A percentile compares a stretch with the other conserved stretches of the same genome.
Evolutionary conservation across 2,113 vertebrate species (phyloP).

Genomic region (Chaetodon trifascialis): DNA sequence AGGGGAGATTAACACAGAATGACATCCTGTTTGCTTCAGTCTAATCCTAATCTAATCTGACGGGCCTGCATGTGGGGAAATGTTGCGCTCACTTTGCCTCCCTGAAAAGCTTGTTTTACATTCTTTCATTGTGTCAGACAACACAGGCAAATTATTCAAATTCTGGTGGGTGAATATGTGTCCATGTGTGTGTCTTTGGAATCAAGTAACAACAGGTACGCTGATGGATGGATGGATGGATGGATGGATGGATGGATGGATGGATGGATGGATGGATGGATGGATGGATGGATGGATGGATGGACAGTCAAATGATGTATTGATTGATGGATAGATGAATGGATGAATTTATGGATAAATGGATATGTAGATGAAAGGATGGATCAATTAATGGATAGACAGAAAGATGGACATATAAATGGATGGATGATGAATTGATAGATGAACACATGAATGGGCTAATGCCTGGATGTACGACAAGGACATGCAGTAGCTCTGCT

Average conservation of each 20-base stretch:
- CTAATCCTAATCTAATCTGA: constrained; percentile 71
- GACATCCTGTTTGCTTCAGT: constrained; percentile 69
- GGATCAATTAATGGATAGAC: background rate
- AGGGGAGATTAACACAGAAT: constrained; percentile 69
- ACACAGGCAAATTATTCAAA: constrained; percentile 9
- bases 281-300: background rate
- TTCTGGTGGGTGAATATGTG: background rate
- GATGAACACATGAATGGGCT: too few relatives aligned
- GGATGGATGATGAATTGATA: background rate
- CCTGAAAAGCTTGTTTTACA: constrained; percentile 43
- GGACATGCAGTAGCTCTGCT: too few relatives aligned
- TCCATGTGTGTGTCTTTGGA: background rate
- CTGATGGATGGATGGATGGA: background rate
- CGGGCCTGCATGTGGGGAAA: constrained; percentile 51
- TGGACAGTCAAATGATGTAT: background rate
- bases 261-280: background rate
- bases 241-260: too few relatives aligned
- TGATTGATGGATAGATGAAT: background rate
- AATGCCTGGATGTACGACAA: too few relatives aligned
- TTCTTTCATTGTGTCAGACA: constrained; percentile 30
- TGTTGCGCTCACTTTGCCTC: constrained; percentile 41
- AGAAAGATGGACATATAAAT: background rate
- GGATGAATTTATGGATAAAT: background rate
- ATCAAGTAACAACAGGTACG: background rate
- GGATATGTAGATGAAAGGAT: background rate